Percentiles rank a stretch among this genome's conserved stretches.
phyloP scores from a whole-genome alignment of 2,797 vertebrate genomes.

The Sebastolobus alascanus region DNA sequence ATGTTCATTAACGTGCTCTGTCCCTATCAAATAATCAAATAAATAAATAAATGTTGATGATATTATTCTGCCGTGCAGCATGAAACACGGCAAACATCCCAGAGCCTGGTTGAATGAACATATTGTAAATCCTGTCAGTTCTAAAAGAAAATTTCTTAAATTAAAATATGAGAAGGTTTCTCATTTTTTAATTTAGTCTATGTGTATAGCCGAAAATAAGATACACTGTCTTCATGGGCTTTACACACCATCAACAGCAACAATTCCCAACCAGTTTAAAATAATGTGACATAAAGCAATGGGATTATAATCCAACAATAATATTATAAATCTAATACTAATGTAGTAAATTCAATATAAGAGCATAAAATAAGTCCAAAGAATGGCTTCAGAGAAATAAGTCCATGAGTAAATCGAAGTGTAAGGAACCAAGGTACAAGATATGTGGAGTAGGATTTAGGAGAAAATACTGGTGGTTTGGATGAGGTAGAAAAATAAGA shows the following conservation, averaged over 20 bases:
- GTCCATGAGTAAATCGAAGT: neutral
- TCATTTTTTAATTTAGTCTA: no score
- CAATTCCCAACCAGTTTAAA: neutral
- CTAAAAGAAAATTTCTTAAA: neutral
- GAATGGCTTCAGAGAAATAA: neutral
- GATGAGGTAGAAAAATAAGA: neutral
- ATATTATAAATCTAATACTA: neutral
- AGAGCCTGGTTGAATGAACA: neutral
- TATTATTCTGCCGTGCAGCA: neutral
- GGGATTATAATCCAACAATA: neutral
- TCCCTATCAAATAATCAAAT: neutral
- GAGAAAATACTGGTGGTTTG: neutral
- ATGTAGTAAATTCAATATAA: neutral
- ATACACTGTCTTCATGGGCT: neutral
- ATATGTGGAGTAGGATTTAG: neutral
- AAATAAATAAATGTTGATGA: neutral
- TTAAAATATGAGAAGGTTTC: no score
- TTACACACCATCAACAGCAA: neutral
- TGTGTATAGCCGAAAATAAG: neutral
- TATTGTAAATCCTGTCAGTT: neutral
- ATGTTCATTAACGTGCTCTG: no score
- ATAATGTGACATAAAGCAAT: neutral
- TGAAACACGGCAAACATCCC: neutral
- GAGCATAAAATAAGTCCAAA: neutral
- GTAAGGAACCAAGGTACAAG: no score